A percentile compares a stretch with the other conserved stretches of the same genome.
phyloP scores from a whole-genome alignment of 1,140 invertebrate genomes.

The Hypothenemus hampei region DNA sequence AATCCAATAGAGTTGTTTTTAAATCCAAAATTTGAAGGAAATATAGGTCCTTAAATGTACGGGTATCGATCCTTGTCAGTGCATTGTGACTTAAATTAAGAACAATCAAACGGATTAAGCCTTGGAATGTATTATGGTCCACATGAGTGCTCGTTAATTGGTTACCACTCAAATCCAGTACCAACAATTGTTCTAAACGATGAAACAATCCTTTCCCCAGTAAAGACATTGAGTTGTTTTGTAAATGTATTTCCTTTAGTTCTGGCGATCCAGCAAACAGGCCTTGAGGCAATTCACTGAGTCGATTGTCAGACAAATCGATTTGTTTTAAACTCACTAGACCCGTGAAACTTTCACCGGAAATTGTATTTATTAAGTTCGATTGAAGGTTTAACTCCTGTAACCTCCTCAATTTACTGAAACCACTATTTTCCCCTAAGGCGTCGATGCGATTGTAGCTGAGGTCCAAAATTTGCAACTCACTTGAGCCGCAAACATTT shows the following conservation, averaged over 20 bases:
- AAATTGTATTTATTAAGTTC: constrained; percentile 77
- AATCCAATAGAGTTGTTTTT: constrained; percentile 82
- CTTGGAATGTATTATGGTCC: constrained; percentile 75
- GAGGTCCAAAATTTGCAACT: constrained; percentile 68
- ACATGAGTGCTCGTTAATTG: constrained; percentile 76
- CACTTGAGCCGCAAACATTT: constrained; percentile 57
- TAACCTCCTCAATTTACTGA: constrained; percentile 66
- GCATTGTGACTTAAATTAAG: constrained; percentile 81
- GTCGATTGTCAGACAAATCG: constrained; percentile 77
- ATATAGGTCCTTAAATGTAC: constrained; percentile 82
- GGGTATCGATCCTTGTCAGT: constrained; percentile 72
- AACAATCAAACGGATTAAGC: constrained; percentile 76
- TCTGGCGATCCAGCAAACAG: constrained; percentile 72
- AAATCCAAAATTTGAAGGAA: constrained; percentile 83
- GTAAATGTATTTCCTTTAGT: constrained; percentile 75
- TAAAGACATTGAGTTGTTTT: constrained; percentile 74
- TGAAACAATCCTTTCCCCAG: constrained; percentile 77
- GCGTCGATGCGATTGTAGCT: constrained; percentile 71
- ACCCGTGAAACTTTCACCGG: constrained; percentile 68
- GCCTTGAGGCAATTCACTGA: constrained; percentile 70
- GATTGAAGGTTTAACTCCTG: constrained; percentile 73
- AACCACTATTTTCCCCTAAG: constrained; percentile 65
- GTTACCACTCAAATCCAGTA: constrained; percentile 84
- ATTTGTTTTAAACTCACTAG: constrained; percentile 69
- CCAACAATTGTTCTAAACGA: constrained; percentile 73